These are phyloP conservation scores for Agrotis segetum DNA, from an alignment of 2,888 invertebrate species.

Conservation along the genomic window DNA sequence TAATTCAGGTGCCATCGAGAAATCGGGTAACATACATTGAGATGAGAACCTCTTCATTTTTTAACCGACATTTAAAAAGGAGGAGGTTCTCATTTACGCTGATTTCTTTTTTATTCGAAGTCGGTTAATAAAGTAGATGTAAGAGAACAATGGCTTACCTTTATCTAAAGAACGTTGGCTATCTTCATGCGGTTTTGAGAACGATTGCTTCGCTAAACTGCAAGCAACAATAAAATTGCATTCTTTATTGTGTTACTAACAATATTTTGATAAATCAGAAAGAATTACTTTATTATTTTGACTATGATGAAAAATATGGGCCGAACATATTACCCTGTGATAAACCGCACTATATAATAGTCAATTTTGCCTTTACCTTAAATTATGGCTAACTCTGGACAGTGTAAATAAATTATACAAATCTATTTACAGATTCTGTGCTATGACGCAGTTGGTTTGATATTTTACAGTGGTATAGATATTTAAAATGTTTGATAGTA, in stretches of 20 bases:
- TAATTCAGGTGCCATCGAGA: not conserved
- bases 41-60: too few species aligned
- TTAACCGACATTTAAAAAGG: not conserved
- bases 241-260: not conserved
- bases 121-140: too few species aligned
- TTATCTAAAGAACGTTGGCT: not conserved
- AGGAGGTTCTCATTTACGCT: not conserved
- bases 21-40: not conserved
- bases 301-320: not conserved
- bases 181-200: constrained; percentile 35
- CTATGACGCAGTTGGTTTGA: too few species aligned
- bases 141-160: constrained; percentile 29
- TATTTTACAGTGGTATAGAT: not conserved
- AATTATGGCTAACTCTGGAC: not conserved
- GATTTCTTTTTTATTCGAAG: too few species aligned
- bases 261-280: constrained; percentile 9
- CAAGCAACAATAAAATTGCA: constrained; percentile 20
- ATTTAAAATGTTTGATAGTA: not conserved
- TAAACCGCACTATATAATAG: not conserved
- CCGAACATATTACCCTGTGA: not conserved
- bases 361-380: not conserved
- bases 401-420: too few species aligned
- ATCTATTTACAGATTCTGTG: too few species aligned
- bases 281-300: not conserved
- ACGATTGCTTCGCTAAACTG: constrained; percentile 31